These are phyloP conservation scores for Nicator chloris DNA, from an alignment of 2,113 vertebrate genomes.

Conservation along the genomic window DNA sequence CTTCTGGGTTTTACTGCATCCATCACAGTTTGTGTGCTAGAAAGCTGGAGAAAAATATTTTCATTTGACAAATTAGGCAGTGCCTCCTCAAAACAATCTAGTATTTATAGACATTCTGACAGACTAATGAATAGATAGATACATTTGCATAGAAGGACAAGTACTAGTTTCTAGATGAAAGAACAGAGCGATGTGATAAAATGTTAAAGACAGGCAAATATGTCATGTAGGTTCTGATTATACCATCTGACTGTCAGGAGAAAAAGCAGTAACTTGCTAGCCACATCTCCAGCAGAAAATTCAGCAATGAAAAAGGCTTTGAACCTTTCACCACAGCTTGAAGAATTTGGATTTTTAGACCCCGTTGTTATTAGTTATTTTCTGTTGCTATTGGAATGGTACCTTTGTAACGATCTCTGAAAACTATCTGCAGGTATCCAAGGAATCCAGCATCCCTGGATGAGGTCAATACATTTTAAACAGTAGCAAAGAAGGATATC, in stretches of 20 bases:
- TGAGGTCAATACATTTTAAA: neutral
- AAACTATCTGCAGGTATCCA: neutral
- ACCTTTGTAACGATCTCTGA: neutral
- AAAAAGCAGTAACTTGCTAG: neutral
- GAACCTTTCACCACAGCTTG: neutral
- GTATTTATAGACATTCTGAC: constrained; percentile 55
- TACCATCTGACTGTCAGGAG: constrained; percentile 8
- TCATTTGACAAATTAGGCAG: constrained; percentile 21
- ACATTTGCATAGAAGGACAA: constrained; percentile 34
- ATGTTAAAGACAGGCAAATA: constrained; percentile 27
- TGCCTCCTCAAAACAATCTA: constrained; percentile 45
- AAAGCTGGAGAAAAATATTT: constrained; percentile 40
- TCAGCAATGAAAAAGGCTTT: constrained; percentile 2
- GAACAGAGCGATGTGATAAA: neutral
- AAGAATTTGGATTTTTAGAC: constrained; percentile 22
- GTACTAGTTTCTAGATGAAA: constrained; percentile 42
- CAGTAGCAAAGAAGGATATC: neutral
- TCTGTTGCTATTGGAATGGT: neutral
- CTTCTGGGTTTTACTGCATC: neutral
- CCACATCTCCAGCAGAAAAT: neutral
- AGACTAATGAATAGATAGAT: constrained; percentile 46
- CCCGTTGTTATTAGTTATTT: neutral
- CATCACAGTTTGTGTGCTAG: constrained; percentile 12
- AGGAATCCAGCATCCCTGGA: neutral
- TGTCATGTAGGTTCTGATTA: constrained; percentile 14